Evolutionary conservation across 2,113 vertebrate genomes (phyloP), one percentile per base, ranked within the genome.

Genomic region (Macheiramphus alcinus): DNA sequence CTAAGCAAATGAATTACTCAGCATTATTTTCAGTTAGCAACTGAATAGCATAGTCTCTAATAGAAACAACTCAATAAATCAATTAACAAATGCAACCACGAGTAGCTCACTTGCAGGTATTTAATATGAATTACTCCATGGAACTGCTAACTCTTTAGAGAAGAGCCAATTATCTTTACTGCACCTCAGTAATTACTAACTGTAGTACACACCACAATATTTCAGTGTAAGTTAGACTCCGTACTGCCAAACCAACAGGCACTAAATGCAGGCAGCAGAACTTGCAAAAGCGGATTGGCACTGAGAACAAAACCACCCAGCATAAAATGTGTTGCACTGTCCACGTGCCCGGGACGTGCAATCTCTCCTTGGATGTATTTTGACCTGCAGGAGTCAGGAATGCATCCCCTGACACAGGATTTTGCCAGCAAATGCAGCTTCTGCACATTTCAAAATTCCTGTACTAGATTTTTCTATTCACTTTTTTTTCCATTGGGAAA

Each of bases 11-110:
- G 13, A 90, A 75, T 95, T 91, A 66, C 73, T 95, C 95, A 91
- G 89, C 80, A 80, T 92, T 92, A 90, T 93, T 94, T 94, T 40
- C 81, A 76, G 66, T 36, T 88, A 91, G 65, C 45, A 59, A 27
- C 52, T 16, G 70, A 92, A 61, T 34, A 78, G 75, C 65, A 80
- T 71, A 2, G 4, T 70, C 40, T 92, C 45, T 88, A 78, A 91
- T 68, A 95, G 95, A 87, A 97, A 82, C 45, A 90, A 92, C 90
- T 89, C 83, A 75, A 90, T 82, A 95, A 94, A 95, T 95, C 89
- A 97, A 96, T 97, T 96, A 97, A 80, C 94, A 88, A 95, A 91
- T 67, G 52, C 89, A 96, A 71, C 43, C 75, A 73, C 4, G 10
- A 92, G 79, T 82, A 71, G 50, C 86, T 94, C 89, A 87, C 67